Evolutionary conservation across 2,113 vertebrate genomes (phyloP), one percentile per base, ranked within the genome.

Genomic region (Malurus elegans): DNA sequence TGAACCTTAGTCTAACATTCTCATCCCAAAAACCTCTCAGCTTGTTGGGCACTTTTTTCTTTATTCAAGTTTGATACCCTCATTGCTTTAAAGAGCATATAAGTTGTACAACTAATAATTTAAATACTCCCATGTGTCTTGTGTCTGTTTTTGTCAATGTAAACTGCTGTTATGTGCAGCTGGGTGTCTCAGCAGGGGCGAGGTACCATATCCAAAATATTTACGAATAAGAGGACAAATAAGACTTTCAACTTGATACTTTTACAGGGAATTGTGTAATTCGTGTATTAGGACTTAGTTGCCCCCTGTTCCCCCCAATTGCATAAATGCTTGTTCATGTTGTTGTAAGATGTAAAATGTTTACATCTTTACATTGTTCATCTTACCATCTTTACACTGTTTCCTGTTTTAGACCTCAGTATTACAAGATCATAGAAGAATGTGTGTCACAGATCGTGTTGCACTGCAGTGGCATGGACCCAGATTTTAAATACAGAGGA

Each of bases 361-460:
- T 38, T 38, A 38, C 38, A 38, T 38, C 38, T 38, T 38, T 38
- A 38, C 38, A 38, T 38, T 38, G 38, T 38, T 38, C 38, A 38
- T 38, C 10, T 38, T 38, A 38, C 38, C 10, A 38, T 38, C 38
- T 38, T 38, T 11, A 38, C 38, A 38, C 11, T 38, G 6, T 73
- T 42, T 67, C 75, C 79, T 93, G 57, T 94, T 80, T 29, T 80
- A 99, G 99, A 97, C 99, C 99, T 56, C 99, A 99, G 83, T 99
- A 99, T 97, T 99, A 99, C 98, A 99, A 99, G 98, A 98, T 99
- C 95, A 98, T 99, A 76, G 99, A 99, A 66, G 99, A 99, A 79
- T 99, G 99, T 19, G 96, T 99, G 88, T 98, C 99, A 11, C 99
- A 99, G 97, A 98, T 99, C 84, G 98, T 99, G 25, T 96, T 99